Conservation (phyloP, 1,140 invertebrate genomes). For the Whitmania pigra region DNA sequence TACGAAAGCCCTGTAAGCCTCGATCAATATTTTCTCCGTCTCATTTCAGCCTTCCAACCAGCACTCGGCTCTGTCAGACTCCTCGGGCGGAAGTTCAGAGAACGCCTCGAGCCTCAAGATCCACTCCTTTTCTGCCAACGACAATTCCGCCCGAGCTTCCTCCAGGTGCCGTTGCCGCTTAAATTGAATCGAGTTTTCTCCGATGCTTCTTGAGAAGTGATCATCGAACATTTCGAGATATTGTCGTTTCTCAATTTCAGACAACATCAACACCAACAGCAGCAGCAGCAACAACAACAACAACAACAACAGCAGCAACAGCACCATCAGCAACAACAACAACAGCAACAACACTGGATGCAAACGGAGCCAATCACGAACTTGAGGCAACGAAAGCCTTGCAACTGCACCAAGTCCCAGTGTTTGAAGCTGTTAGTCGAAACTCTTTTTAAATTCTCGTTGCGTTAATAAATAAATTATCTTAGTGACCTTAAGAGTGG, state of each 20-base stretch:
- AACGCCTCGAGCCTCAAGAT: slow-evolving; percentile 24
- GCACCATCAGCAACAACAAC: not conserved
- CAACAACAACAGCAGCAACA: no score
- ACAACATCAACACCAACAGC: not conserved
- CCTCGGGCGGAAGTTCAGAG: slow-evolving; percentile 21
- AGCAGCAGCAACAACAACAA: not conserved
- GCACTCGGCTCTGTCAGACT: slow-evolving; percentile 25
- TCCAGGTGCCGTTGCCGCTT: slow-evolving; percentile 13
- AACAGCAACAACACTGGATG: slow-evolving; percentile 3
- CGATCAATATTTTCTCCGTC: not conserved
- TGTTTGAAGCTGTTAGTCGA: slow-evolving; percentile 78
- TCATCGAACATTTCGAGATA: no score
- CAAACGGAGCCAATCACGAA: slow-evolving; percentile 42
- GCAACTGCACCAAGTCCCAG: slow-evolving; percentile 97
- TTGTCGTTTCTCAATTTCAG: no score
- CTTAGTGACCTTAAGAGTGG: no score
- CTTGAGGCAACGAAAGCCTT: slow-evolving; percentile 73
- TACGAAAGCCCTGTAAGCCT: no score
- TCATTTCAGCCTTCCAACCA: slow-evolving; percentile 25
- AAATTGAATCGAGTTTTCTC: not conserved
- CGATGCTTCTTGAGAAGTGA: not conserved
- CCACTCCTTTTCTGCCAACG: slow-evolving; percentile 21
- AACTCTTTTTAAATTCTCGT: not conserved
- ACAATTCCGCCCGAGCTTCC: not conserved
- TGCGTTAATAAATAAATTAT: not conserved